Percentiles rank a stretch among this genome's conserved stretches.
phyloP scores from a whole-genome alignment of 64 coral and sea anemone genomes.

The Acropora tenuis region DNA sequence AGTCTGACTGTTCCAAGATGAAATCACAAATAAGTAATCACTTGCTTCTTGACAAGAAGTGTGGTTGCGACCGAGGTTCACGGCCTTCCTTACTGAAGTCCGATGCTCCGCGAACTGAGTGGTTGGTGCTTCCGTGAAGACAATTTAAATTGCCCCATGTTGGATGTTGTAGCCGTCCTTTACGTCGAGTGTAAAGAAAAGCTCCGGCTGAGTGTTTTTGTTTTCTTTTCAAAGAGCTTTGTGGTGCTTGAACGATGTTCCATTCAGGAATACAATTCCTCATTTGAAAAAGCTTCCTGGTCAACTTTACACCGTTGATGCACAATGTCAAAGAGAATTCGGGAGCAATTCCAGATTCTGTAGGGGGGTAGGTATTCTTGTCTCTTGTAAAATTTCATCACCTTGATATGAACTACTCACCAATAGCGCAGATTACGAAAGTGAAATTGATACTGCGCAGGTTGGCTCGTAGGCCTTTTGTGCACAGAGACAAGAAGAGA shows the following conservation, averaged over 20 bases:
- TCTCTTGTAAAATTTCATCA: background rate
- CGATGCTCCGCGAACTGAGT: too few relatives aligned
- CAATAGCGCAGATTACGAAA: too few relatives aligned
- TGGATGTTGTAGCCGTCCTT: background rate
- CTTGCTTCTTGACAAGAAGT: too few relatives aligned
- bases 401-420: too few relatives aligned
- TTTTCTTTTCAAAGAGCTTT: conserved; percentile 35
- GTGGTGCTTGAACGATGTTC: conserved; percentile 83
- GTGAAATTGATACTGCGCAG: too few relatives aligned
- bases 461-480: too few relatives aligned
- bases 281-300: conserved; percentile 76
- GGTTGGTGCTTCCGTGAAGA: too few relatives aligned
- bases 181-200: background rate
- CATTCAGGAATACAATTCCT: conserved; percentile 45
- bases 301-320: conserved; percentile 52
- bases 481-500: too few relatives aligned
- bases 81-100: too few relatives aligned
- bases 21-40: too few relatives aligned
- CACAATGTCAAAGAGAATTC: conserved; percentile 70
- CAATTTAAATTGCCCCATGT: background rate
- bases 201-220: background rate
- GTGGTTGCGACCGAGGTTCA: too few relatives aligned
- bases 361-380: conserved; percentile 33
- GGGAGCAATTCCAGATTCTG: conserved; percentile 46
- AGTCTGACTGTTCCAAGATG: too few relatives aligned